A percentile compares a stretch with the other conserved stretches of the same genome.
These are phyloP conservation scores for Mylabris sibirica DNA, from an alignment of 2,888 invertebrate species.

Conservation along the genomic window DNA sequence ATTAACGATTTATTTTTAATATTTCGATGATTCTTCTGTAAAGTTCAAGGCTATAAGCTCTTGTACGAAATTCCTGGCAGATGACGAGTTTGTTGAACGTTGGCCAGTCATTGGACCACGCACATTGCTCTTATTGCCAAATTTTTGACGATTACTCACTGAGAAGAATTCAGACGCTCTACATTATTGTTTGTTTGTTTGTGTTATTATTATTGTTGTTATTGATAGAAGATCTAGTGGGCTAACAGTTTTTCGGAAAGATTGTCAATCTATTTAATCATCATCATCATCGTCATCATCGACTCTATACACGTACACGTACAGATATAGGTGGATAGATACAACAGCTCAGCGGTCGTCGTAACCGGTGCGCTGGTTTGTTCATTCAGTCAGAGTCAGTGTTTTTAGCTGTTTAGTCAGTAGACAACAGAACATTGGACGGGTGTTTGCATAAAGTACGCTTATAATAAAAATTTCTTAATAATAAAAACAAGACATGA, in stretches of 20 bases:
- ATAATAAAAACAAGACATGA: background rate
- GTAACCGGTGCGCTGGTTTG: constrained; percentile 15
- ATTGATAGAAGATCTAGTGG: background rate
- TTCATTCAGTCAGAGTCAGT: constrained; percentile 5
- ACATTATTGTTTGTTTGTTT: background rate
- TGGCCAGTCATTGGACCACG: background rate
- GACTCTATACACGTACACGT: background rate
- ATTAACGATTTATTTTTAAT: background rate
- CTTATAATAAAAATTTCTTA: too few relatives aligned
- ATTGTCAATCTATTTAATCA: background rate
- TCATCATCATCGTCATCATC: constrained; percentile 7
- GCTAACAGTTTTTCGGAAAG: background rate
- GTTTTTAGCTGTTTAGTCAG: constrained; percentile 9
- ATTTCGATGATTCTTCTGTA: constrained; percentile 7
- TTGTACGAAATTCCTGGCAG: constrained; percentile 39
- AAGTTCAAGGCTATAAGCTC: constrained; percentile 37
- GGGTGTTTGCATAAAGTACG: background rate
- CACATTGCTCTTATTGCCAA: background rate
- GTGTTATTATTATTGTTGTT: background rate
- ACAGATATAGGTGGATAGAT: background rate
- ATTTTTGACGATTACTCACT: constrained; percentile 1
- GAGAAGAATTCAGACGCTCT: background rate
- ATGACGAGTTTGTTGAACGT: constrained; percentile 31
- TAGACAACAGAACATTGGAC: constrained; percentile 6
- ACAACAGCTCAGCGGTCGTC: constrained; percentile 5